These are phyloP conservation scores for Euproctis similis DNA, from an alignment of 2,888 invertebrate genomes.

Conservation along the genomic window DNA sequence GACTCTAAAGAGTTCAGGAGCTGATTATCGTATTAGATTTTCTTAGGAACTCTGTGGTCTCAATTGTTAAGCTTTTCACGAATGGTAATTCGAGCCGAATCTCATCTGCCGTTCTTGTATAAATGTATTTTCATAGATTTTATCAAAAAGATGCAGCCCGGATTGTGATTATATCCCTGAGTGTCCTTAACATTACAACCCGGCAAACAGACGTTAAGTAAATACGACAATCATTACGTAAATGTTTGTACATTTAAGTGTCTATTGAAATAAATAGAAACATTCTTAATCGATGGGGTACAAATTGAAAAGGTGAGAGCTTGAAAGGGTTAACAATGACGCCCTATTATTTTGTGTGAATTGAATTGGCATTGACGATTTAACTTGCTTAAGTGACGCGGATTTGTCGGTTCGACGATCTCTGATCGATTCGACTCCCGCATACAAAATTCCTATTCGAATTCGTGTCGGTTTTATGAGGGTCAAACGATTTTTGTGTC, in stretches of 20 bases:
- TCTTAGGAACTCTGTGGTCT: no score
- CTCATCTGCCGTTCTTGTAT: no score
- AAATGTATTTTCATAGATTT: no score
- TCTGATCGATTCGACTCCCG: constrained; percentile 25
- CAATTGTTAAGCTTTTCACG: no score
- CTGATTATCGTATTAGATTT: no score
- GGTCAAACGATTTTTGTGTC: constrained; percentile 33
- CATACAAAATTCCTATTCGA: constrained; percentile 32
- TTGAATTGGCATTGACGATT: constrained; percentile 48
- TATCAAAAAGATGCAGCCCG: no score
- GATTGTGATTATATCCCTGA: no score
- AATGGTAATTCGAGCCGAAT: no score
- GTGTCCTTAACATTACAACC: no score
- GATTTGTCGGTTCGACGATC: constrained; percentile 33
- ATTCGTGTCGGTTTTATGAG: constrained; percentile 28
- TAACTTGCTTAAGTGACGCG: constrained; percentile 47
- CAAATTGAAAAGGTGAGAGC: constrained; percentile 27
- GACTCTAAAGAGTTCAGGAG: no score
- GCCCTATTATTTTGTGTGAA: constrained; percentile 48
- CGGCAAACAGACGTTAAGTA: no score
- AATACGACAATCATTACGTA: no score
- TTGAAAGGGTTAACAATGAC: constrained; percentile 40
- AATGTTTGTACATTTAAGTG: constrained; percentile 20
- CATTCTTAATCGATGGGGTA: constrained; percentile 24
- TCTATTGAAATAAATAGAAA: constrained; percentile 25